Evolutionary conservation across 2,113 vertebrate species (phyloP), one percentile per base, ranked within the genome.

Genomic region (Rhinolophus sinicus): DNA sequence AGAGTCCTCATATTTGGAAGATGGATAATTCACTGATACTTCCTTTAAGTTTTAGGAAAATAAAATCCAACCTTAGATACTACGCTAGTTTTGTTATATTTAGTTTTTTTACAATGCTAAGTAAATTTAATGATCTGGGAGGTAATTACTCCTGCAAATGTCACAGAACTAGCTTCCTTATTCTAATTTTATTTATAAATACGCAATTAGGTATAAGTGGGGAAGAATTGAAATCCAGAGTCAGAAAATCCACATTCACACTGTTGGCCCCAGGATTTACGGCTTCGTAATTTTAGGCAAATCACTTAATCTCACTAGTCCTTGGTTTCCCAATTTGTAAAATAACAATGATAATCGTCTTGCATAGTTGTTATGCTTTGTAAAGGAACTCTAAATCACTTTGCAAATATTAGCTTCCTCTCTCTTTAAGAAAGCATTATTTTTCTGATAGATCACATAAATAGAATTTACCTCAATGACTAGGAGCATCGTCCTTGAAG

Each of bases 101-200:
- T 12, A 12, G 24, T 47, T 88, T 24, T n/a, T 38, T 10, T n/a
- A 76, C 1, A 91, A 60, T 84, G 60, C 56, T 83, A 93, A 91
- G 10, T 75, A 47, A 69, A 81, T 52, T 84, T 56, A 85, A 90
- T 33, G 13, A 84, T 73, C 62, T 89, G 54, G 56, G 90, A 88
- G 26, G 21, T 88, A 67, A 90, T 80, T 73, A 91, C 83, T 86
- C 76, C 30, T 92, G 38, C 6, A 30, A 90, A 30, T 88, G 19
- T 87, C 47, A 64, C 3, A 16, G 33, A 56, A 52, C 28, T 81
- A 85, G 26, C 21, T 80, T 90, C 12, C 14, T 75, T 82, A 58
- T 35, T 94, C 86, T 92, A 76, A 76, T 65, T 90, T 78, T 77
- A 81, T 60, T 88, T 18, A 58, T 77, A 87, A 83, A 92, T 30